Evolutionary conservation across 2,888 invertebrate genomes (phyloP), one percentile per base, ranked within the genome.

Genomic region (Ypsolopha sequella): DNA sequence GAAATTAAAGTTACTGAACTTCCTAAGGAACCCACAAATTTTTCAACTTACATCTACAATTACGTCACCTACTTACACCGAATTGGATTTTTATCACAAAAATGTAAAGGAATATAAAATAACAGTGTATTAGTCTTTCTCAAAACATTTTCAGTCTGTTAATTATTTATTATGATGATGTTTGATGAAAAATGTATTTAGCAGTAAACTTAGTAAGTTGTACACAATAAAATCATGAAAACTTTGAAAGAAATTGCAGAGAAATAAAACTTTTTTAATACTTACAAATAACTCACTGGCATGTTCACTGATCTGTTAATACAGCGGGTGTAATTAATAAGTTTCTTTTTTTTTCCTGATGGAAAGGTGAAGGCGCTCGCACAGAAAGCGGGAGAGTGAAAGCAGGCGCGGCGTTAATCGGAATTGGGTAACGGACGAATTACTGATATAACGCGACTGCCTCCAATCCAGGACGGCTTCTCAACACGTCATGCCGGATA

Each of bases 101-200:
- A 11, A 9, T 39, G 11, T 39, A 9, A 39, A 39, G 39, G 39
- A 39, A 39, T 39, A 11, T 11, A 11, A 39, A 11, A 11, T 10
- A 39, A 11, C 11, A 39, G 39, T 39, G 11, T n/a, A 38, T 8
- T 38, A 38, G n/a, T 38, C 11, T 35, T 51, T 50, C 35, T 35
- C 35, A 38, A 36, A 50, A 52, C 39, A 50, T 50, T 43, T 49
- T 46, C 53, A 53, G 50, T 48, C 53, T 52, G 51, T 55, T 54
- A 35, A 36, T 48, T 33, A 49, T 52, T 50, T 55, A 50, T 48
- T 54, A 41, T 45, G n/a, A 14, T n/a, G 35, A 41, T 36, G 52
- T 52, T 34, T 24, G 11, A 8, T 34, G 24, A 24, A 24, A 24
- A 4, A 36, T 51, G 35, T 8, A 8, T n/a, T n/a, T 6, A 9